A percentile compares a stretch with the other conserved stretches of the same genome.
phyloP scores from a whole-genome alignment of 1,140 invertebrate species.

The Plutomurus gul region DNA sequence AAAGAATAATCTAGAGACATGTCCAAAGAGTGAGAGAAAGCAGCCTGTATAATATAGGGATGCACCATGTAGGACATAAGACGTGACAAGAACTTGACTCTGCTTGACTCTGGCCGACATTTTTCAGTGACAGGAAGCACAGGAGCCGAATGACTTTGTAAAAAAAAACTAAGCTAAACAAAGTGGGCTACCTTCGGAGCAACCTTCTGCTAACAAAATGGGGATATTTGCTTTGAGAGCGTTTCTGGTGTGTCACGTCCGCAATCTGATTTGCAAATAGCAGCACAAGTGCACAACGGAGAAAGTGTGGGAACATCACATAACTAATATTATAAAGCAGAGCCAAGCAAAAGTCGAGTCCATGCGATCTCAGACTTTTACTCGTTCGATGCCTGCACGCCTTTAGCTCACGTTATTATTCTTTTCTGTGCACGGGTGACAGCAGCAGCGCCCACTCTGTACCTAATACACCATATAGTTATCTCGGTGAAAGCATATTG shows the following conservation, averaged over 20 bases:
- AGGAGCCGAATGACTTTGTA: background rate
- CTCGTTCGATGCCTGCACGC: too few relatives aligned
- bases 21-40: too few relatives aligned
- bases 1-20: too few relatives aligned
- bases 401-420: too few relatives aligned
- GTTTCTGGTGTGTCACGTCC: slow-evolving; percentile 34
- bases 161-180: background rate
- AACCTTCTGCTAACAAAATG: background rate
- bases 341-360: too few relatives aligned
- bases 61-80: background rate
- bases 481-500: too few relatives aligned
- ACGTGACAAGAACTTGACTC: background rate
- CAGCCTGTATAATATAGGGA: background rate
- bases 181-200: background rate
- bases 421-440: too few relatives aligned
- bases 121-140: background rate
- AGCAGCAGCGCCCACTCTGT: too few relatives aligned
- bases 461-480: too few relatives aligned
- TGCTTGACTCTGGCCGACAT: background rate
- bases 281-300: background rate
- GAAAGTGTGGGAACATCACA: too few relatives aligned
- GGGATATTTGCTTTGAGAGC: background rate
- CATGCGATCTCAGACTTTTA: too few relatives aligned
- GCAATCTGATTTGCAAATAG: slow-evolving; percentile 47
- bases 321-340: too few relatives aligned